phyloP scores from a whole-genome alignment of 2,797 vertebrate genomes.

The Acanthis flammea region DNA sequence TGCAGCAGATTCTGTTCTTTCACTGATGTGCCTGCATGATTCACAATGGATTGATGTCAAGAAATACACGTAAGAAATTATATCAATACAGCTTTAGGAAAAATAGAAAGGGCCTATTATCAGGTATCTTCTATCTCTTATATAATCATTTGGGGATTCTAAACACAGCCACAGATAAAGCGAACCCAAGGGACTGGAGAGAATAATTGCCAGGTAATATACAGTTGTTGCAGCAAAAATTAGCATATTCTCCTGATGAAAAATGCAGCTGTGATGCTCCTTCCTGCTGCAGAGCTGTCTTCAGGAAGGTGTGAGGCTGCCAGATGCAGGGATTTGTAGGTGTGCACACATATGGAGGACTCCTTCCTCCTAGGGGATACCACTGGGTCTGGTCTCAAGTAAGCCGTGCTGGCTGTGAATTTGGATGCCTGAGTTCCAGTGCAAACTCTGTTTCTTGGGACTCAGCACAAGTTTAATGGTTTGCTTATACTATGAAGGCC shows the following conservation, averaged over 20 bases:
- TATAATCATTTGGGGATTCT: not conserved
- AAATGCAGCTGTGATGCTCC: not conserved
- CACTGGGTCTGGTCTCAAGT: not conserved
- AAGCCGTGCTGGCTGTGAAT: not conserved
- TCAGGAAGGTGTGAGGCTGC: not conserved
- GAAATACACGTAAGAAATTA: not conserved
- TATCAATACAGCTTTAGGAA: not conserved
- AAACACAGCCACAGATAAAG: not conserved
- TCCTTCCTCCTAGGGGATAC: not conserved
- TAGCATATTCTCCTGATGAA: not conserved
- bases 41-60: not conserved
- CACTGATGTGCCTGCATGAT: not conserved
- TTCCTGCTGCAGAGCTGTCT: not conserved
- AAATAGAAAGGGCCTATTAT: not conserved
- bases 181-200: not conserved
- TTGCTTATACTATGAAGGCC: not conserved
- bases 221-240: constrained; percentile 20
- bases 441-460: not conserved
- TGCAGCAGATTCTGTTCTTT: not conserved
- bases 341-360: not conserved
- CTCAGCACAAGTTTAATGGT: not conserved
- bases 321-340: not conserved
- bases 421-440: not conserved
- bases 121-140: not conserved
- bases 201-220: not conserved